Evolutionary conservation across 23 tunicate genomes (phyloP).

Genomic region (Phallusia fumigata): DNA sequence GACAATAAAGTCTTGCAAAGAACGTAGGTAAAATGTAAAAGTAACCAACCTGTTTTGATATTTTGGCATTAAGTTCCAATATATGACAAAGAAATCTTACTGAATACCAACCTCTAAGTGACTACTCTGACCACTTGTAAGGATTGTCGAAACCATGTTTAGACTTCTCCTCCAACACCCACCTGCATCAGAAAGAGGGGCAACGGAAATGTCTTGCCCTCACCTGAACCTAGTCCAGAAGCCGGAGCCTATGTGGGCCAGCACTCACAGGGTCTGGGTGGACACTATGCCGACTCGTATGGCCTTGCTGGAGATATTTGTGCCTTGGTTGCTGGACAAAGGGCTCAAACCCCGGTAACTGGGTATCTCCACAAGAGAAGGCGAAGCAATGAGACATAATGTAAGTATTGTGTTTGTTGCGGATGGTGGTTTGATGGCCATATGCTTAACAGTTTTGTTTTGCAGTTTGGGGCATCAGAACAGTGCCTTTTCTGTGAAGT

Average conservation of each 20-base stretch:
- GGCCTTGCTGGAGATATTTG: slow-evolving; percentile 18
- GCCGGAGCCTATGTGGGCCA: slow-evolving; percentile 97
- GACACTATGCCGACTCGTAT: slow-evolving; percentile 79
- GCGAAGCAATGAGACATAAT: slow-evolving; percentile 75
- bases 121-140: too few relatives aligned
- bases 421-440: neutral
- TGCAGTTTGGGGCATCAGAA: neutral
- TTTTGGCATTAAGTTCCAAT: too few relatives aligned
- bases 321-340: neutral
- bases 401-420: neutral
- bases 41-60: too few relatives aligned
- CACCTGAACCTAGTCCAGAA: slow-evolving; percentile 96
- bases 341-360: slow-evolving; percentile 12
- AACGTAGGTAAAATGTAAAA: too few relatives aligned
- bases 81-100: too few relatives aligned
- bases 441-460: neutral
- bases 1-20: too few relatives aligned
- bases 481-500: neutral
- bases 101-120: too few relatives aligned
- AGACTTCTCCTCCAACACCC: slow-evolving; percentile 61
- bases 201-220: slow-evolving; percentile 51
- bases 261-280: slow-evolving; percentile 93
- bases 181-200: slow-evolving; percentile 26
- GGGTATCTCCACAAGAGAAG: slow-evolving; percentile 37
- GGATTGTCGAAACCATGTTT: neutral